phyloP scores from a whole-genome alignment of 2,113 vertebrate species.

The Penelope pileata region DNA sequence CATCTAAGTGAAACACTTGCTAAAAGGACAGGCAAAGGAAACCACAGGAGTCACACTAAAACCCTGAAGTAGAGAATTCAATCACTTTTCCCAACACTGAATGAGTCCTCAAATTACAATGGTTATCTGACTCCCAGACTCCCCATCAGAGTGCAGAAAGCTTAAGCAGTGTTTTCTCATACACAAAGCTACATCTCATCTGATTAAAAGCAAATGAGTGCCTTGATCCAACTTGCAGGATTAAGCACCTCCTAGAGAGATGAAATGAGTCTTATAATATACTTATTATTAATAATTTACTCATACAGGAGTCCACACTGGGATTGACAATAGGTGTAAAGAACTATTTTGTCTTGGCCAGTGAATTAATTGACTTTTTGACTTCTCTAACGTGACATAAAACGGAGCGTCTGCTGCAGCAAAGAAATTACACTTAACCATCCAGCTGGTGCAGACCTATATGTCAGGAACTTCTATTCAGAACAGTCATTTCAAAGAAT shows the following conservation, averaged over 20 bases:
- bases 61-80: not conserved
- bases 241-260: constrained; percentile 52
- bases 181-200: constrained; percentile 5
- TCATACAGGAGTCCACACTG: not conserved
- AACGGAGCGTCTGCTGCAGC: not conserved
- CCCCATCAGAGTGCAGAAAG: not conserved
- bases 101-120: constrained; percentile 24
- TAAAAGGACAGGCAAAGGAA: not conserved
- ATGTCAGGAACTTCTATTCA: not conserved
- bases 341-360: constrained; percentile 38
- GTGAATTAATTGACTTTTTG: constrained; percentile 26
- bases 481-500: not conserved
- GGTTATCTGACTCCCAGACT: not conserved
- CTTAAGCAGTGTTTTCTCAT: constrained; percentile 39
- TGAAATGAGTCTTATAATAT: not conserved
- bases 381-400: not conserved
- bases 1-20: constrained; percentile 52
- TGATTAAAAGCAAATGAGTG: constrained; percentile 54
- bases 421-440: not conserved
- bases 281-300: constrained; percentile 38
- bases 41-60: not conserved
- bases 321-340: not conserved
- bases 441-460: not conserved
- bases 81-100: not conserved
- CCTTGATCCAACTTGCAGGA: constrained; percentile 49